A percentile compares a stretch with the other conserved stretches of the same genome.
Evolutionary conservation across 1,140 invertebrate species (phyloP).

Genomic region (Kradibia gibbosae): DNA sequence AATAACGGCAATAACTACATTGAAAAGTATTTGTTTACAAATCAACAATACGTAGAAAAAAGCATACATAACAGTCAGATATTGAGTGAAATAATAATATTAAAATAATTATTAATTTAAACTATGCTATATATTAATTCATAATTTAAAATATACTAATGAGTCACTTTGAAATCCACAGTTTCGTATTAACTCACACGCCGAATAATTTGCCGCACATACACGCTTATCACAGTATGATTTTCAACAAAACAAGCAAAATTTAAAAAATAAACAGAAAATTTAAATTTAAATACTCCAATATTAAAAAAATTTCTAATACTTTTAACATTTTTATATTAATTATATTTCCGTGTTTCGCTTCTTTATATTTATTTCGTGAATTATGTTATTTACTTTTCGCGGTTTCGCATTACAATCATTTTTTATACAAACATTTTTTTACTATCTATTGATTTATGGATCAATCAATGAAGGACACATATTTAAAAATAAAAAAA

Average conservation of each 20-base stretch:
- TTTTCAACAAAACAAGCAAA: constrained; percentile 62
- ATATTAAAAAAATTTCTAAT: constrained; percentile 60
- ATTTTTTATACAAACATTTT: constrained; percentile 28
- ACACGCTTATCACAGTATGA: constrained; percentile 67
- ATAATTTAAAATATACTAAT: constrained; percentile 41
- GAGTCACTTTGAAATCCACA: constrained; percentile 50
- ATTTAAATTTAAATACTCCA: constrained; percentile 60
- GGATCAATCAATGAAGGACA: neutral
- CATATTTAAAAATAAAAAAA: neutral
- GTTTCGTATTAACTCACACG: constrained; percentile 50
- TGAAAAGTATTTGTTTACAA: constrained; percentile 54
- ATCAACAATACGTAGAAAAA: constrained; percentile 53
- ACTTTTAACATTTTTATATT: constrained; percentile 58
- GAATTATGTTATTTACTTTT: constrained; percentile 32
- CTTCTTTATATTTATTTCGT: constrained; percentile 19
- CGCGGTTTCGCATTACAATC: constrained; percentile 4
- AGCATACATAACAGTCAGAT: constrained; percentile 49
- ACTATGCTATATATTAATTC: constrained; percentile 46
- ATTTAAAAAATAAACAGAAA: constrained; percentile 51
- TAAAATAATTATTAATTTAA: constrained; percentile 45
- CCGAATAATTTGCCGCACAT: constrained; percentile 52
- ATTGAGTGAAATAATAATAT: constrained; percentile 47
- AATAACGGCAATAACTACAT: constrained; percentile 53
- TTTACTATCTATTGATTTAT: constrained; percentile 42
- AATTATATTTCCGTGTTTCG: constrained; percentile 40